Conservation (phyloP, 2,797 vertebrate species). For the Apogon talboti region DNA sequence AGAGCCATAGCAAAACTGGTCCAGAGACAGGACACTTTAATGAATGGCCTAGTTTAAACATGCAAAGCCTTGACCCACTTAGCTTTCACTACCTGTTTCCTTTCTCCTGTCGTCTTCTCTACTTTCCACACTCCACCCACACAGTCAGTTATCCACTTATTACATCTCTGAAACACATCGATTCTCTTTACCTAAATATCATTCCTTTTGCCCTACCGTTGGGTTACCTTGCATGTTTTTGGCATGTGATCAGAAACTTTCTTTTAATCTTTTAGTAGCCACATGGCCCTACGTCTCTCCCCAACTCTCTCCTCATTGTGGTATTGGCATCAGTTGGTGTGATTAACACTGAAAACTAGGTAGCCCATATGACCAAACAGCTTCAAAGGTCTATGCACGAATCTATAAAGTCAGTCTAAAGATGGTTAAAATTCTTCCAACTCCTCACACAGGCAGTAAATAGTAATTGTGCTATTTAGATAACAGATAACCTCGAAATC, state of each 20-base stretch:
- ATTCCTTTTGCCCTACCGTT: slow-evolving; percentile 8
- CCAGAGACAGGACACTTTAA: not conserved
- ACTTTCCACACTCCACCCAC: slow-evolving; percentile 1
- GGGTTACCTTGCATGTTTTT: slow-evolving; percentile 16
- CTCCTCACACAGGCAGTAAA: slow-evolving; percentile 4
- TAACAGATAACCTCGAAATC: slow-evolving; percentile 8
- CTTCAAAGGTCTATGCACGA: slow-evolving; percentile 1
- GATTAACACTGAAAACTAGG: slow-evolving; percentile 4
- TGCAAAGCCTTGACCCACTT: slow-evolving; percentile 41
- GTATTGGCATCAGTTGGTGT: slow-evolving; percentile 40
- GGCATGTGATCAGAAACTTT: slow-evolving; percentile 30
- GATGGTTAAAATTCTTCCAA: not conserved
- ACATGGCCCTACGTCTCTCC: slow-evolving; percentile 21
- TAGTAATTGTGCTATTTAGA: not conserved
- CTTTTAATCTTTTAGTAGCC: slow-evolving; percentile 38
- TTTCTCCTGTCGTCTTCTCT: not conserved
- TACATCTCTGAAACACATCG: slow-evolving; percentile 34
- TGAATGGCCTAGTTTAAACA: slow-evolving; percentile 10
- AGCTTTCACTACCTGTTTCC: slow-evolving; percentile 8
- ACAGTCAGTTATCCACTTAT: slow-evolving; percentile 12
- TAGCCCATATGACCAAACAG: not conserved
- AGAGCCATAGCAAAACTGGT: not conserved
- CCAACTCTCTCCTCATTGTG: slow-evolving; percentile 29
- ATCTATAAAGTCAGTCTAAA: slow-evolving; percentile 1
- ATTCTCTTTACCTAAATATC: slow-evolving; percentile 39